These are phyloP conservation scores for Drosophila diplacantha DNA, from an alignment of 2,888 invertebrate genomes.

Conservation along the genomic window DNA sequence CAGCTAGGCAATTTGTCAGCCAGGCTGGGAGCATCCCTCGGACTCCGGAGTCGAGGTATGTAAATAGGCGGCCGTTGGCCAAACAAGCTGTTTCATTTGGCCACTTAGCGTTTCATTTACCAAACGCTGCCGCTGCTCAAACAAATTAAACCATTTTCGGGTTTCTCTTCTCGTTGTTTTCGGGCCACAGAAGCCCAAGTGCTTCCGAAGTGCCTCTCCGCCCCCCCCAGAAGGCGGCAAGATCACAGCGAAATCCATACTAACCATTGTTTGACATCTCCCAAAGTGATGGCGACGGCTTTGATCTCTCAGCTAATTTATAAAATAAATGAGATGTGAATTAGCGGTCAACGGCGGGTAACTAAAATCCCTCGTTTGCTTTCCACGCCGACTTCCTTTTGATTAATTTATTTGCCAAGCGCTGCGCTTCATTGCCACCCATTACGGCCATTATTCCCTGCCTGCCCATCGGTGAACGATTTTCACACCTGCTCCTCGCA, in stretches of 20 bases:
- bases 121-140: conserved; percentile 65
- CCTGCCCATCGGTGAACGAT: conserved; percentile 54
- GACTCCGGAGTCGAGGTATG: conserved; percentile 20
- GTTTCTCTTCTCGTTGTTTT: conserved; percentile 40
- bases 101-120: conserved; percentile 71
- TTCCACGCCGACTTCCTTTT: conserved; percentile 55
- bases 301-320: conserved; percentile 57
- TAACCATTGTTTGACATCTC: conserved; percentile 55
- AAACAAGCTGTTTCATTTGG: conserved; percentile 63
- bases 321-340: conserved; percentile 63
- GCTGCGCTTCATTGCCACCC: conserved; percentile 47
- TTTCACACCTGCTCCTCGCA: conserved; percentile 56
- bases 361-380: conserved; percentile 34
- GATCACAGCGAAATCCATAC: conserved; percentile 38
- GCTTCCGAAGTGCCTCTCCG: conserved; percentile 65
- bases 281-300: conserved; percentile 32
- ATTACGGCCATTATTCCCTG: conserved; percentile 45
- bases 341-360: conserved; percentile 60
- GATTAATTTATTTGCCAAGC: conserved; percentile 66
- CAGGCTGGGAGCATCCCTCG: conserved; percentile 21
- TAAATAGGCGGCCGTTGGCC: conserved; percentile 39
- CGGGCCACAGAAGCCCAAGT: conserved; percentile 62
- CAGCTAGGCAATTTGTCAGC: conserved; percentile 62
- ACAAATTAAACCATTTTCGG: conserved; percentile 62
- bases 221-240: conserved; percentile 40